These are phyloP conservation scores for Periophthalmus magnuspinnatus DNA, from an alignment of 2,797 vertebrate genomes.

Conservation along the genomic window DNA sequence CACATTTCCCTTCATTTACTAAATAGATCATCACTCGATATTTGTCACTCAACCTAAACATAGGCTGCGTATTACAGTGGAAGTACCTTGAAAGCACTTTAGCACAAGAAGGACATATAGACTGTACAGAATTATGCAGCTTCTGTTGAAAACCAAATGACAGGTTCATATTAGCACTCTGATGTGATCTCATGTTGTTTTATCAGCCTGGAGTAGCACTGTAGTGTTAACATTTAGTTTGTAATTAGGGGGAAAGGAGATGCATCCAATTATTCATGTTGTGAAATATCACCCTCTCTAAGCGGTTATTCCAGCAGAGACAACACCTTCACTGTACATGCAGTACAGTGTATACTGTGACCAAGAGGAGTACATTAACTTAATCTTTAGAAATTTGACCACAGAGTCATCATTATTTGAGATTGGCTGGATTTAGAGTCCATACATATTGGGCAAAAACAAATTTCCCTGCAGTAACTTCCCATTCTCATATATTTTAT, in stretches of 20 bases:
- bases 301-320: constrained; percentile 63
- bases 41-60: too few species aligned
- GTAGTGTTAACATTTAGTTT: constrained; percentile 70
- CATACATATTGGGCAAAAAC: neutral
- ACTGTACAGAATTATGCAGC: neutral
- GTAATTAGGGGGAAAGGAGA: constrained; percentile 74
- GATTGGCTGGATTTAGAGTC: neutral
- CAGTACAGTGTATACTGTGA: constrained; percentile 49
- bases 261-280: constrained; percentile 73
- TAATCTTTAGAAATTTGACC: constrained; percentile 1
- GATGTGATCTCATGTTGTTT: constrained; percentile 22
- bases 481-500: too few species aligned
- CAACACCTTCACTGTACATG: constrained; percentile 55
- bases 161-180: neutral
- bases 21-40: too few species aligned
- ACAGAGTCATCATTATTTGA: neutral
- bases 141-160: neutral
- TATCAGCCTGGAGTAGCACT: constrained; percentile 36
- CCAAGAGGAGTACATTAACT: constrained; percentile 29
- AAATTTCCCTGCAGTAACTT: too few species aligned
- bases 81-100: neutral
- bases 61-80: neutral
- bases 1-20: too few species aligned
- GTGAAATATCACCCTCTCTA: constrained; percentile 67
- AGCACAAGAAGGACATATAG: neutral